These are phyloP conservation scores for Arrhopalites spinosus DNA, from an alignment of 2,888 invertebrate species.

Conservation along the genomic window DNA sequence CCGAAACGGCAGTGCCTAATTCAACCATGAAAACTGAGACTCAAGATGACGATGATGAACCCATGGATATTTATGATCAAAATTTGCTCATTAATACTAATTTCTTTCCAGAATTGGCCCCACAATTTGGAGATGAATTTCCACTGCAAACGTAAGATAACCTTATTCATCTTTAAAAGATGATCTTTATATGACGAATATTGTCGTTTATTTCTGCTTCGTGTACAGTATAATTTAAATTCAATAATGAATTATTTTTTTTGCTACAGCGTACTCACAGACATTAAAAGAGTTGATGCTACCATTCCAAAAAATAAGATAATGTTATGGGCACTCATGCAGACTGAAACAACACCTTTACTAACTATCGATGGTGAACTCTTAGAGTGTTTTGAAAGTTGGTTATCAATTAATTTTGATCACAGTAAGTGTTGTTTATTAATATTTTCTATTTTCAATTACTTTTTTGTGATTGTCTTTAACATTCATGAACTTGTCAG, in stretches of 20 bases:
- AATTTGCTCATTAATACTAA: not conserved
- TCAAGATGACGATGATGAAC: not conserved
- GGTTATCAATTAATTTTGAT: not conserved
- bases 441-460: too few species aligned
- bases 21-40: not conserved
- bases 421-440: conserved; percentile 26
- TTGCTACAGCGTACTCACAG: too few species aligned
- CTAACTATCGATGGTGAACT: conserved; percentile 3
- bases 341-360: not conserved
- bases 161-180: not conserved
- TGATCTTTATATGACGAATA: not conserved
- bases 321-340: conserved; percentile 12
- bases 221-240: too few species aligned
- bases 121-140: not conserved
- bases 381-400: conserved; percentile 2
- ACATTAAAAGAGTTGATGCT: too few species aligned
- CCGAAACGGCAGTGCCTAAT: not conserved
- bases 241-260: too few species aligned
- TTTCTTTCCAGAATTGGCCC: conserved; percentile 3
- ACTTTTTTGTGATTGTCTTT: not conserved
- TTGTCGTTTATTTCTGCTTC: too few species aligned
- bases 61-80: not conserved
- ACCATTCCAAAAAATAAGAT: not conserved
- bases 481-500: too few species aligned
- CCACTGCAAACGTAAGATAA: not conserved